These are phyloP conservation scores for Microlaimidae sp. DNA, from an alignment of 2,888 invertebrate genomes.

Conservation along the genomic window DNA sequence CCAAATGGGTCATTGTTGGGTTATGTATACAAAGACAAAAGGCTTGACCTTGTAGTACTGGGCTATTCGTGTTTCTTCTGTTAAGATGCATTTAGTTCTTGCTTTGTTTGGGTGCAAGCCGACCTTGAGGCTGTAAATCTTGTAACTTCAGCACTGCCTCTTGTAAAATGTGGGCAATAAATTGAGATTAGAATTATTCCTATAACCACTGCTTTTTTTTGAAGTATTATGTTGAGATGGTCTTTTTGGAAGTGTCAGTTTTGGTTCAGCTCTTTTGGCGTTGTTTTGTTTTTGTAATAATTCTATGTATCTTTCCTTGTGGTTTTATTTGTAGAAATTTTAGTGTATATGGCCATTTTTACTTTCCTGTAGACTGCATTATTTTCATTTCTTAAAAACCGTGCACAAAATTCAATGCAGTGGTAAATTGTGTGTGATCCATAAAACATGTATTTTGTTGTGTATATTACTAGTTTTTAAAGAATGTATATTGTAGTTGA, in stretches of 20 bases:
- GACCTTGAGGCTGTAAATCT: background rate
- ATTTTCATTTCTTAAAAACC: background rate
- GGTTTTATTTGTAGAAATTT: background rate
- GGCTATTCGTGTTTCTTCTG: background rate
- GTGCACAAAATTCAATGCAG: background rate
- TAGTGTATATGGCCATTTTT: background rate
- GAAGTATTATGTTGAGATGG: too few relatives aligned
- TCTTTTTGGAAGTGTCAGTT: background rate
- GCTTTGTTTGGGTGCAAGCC: background rate
- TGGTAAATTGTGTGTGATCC: background rate
- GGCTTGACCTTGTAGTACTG: conserved; percentile 4
- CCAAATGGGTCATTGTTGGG: background rate
- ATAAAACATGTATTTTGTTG: background rate
- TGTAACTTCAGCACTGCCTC: background rate
- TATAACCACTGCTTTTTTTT: too few relatives aligned
- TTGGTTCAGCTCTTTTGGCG: too few relatives aligned
- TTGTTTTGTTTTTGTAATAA: background rate
- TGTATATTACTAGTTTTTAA: too few relatives aligned
- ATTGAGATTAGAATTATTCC: too few relatives aligned
- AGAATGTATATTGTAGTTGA: too few relatives aligned
- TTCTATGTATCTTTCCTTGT: background rate
- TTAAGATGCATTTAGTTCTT: too few relatives aligned
- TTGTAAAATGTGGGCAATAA: too few relatives aligned
- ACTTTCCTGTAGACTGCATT: background rate
- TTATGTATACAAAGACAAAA: background rate